Evolutionary conservation across 1,140 invertebrate species (phyloP).

Genomic region (Protaetia brevitarsis): DNA sequence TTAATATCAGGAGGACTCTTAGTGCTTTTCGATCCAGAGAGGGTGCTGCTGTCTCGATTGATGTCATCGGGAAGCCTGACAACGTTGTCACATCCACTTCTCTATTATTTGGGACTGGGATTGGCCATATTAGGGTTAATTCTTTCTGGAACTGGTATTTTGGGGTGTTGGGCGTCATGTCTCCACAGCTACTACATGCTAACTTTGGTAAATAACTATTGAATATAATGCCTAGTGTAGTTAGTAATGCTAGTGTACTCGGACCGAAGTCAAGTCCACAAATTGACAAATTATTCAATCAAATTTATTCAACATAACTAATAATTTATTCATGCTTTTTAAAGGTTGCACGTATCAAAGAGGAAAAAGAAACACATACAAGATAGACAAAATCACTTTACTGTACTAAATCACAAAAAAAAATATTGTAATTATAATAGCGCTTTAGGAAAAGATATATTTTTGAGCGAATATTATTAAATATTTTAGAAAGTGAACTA

Average conservation of each 20-base stretch:
- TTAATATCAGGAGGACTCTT: slow-evolving; percentile 68
- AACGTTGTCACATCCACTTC: slow-evolving; percentile 62
- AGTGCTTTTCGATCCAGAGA: slow-evolving; percentile 63
- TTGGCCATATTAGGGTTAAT: slow-evolving; percentile 63
- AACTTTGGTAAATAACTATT: slow-evolving; percentile 56
- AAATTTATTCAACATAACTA: neutral
- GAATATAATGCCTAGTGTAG: neutral
- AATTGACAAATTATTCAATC: neutral
- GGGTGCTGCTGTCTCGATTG: slow-evolving; percentile 66
- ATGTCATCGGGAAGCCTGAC: slow-evolving; percentile 54
- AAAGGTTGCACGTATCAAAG: too few relatives aligned
- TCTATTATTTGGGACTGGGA: slow-evolving; percentile 69
- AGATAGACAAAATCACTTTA: too few relatives aligned
- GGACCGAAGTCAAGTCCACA: neutral
- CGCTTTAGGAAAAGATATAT: too few relatives aligned
- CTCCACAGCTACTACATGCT: slow-evolving; percentile 68
- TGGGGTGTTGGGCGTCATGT: slow-evolving; percentile 77
- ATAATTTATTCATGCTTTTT: neutral
- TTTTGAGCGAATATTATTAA: too few relatives aligned
- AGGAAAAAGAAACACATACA: too few relatives aligned
- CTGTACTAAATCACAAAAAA: too few relatives aligned
- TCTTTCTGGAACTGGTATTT: slow-evolving; percentile 61
- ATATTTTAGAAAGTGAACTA: too few relatives aligned
- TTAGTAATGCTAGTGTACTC: neutral
- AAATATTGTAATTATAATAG: too few relatives aligned